Conservation (phyloP, 2,888 invertebrate genomes). For the Xanthorhoe designata region DNA sequence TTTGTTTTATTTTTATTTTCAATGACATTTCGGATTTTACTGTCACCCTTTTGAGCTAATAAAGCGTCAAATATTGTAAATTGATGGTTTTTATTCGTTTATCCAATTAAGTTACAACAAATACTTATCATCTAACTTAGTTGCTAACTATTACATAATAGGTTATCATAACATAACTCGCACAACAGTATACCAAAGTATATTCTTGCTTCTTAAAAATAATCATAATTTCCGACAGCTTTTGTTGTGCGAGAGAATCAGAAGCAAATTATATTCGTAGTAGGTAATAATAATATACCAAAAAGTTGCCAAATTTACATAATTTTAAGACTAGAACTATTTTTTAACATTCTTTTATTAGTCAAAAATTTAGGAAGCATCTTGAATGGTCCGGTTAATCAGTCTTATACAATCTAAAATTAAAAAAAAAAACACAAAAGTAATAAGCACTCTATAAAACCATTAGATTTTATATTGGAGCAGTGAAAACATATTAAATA, state of each 20-base stretch:
- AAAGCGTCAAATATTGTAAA: slow-evolving; percentile 82
- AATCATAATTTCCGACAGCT: not conserved
- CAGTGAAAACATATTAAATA: not conserved
- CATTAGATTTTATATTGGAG: not conserved
- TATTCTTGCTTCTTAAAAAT: not conserved
- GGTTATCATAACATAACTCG: not conserved
- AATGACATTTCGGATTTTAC: slow-evolving; percentile 82
- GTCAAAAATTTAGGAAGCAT: slow-evolving; percentile 12
- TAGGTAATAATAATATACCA: not conserved
- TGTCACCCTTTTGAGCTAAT: slow-evolving; percentile 82
- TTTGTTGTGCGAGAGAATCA: not conserved
- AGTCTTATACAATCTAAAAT: slow-evolving; percentile 26
- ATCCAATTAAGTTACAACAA: slow-evolving; percentile 12
- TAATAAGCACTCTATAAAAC: no score
- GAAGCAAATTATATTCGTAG: not conserved
- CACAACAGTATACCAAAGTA: not conserved
- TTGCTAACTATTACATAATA: not conserved
- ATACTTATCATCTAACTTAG: not conserved
- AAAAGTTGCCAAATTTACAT: slow-evolving; percentile 17
- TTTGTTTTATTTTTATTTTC: slow-evolving; percentile 83
- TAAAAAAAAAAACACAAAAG: no score
- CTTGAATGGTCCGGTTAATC: slow-evolving; percentile 29
- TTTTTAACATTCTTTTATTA: slow-evolving; percentile 10
- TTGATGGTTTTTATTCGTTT: slow-evolving; percentile 68
- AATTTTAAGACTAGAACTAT: slow-evolving; percentile 18